Base-by-base conservation (phyloP, 2,113 vertebrate genomes). In the Azemiops feae region DNA sequence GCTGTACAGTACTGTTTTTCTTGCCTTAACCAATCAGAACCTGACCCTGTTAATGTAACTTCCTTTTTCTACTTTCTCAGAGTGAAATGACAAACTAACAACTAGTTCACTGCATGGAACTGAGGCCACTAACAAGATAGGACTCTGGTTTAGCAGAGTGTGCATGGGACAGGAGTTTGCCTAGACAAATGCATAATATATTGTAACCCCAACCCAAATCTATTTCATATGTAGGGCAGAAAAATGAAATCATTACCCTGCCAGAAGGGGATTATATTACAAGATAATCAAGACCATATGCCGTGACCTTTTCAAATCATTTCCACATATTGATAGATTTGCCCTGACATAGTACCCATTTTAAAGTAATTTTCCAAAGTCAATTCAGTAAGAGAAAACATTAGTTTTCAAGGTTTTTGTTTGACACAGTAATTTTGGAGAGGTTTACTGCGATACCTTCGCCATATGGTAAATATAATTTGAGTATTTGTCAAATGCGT, bases 121-220 rank as follows among this genome's bases (percentile, higher is more conserved):
- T 95, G 87, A 94, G 91, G 92, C 93, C 0, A 94, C 93, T 94
- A 95, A 96, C 95, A 94, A 96, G 95, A 97, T 96, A 97, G 97
- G 95, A 97, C 97, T 97, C 96, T 97, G 97, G 97, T 98, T 98
- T 97, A 97, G 97, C 97, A 97, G 98, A 98, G 98, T 98, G 97
- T 97, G 97, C 96, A 81, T 94, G 94, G 92, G 85, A 88, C 87
- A 69, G 95, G 91, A 96, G 45, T 58, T 93, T 85, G 87, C 74
- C 25, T 53, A 4, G 69, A n/a, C 25, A 85, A 89, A 7, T 43
- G 27, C 50, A 52, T 52, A 27, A 16, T 10, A 34, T 27, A 30
- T 47, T 34, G 34, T 22, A 57, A 3, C 30, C 85, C 9, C 69
- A 60, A 47, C n/a, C 11, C 30, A 60, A 53, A 22, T 54, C 14